A percentile compares a stretch with the other conserved stretches of the same genome.
phyloP scores from a whole-genome alignment of 2,888 invertebrate species.

The Xanthorhoe spadicearia region DNA sequence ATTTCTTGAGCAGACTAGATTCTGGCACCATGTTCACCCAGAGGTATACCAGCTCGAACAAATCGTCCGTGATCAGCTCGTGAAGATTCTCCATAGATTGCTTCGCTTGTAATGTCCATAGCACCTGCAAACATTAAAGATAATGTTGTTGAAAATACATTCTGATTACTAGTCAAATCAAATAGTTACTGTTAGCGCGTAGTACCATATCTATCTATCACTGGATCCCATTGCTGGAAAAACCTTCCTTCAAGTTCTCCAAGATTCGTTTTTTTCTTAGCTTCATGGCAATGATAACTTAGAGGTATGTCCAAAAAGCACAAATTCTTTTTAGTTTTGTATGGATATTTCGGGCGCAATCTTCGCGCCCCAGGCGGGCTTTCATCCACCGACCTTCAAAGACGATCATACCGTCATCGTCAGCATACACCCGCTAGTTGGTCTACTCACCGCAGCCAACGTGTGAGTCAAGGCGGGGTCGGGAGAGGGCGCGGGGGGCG shows the following conservation, averaged over 20 bases:
- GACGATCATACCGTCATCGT: too few species aligned
- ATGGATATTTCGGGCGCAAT: too few species aligned
- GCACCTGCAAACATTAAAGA: constrained; percentile 54
- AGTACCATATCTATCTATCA: too few species aligned
- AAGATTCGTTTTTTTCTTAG: neutral
- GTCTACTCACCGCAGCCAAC: constrained; percentile 88
- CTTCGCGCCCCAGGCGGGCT: too few species aligned
- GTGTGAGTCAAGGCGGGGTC: constrained; percentile 87
- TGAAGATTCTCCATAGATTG: constrained; percentile 86
- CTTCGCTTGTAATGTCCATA: constrained; percentile 86
- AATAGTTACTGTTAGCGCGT: too few species aligned
- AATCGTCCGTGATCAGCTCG: constrained; percentile 88
- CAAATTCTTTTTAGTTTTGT: too few species aligned
- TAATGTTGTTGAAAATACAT: neutral
- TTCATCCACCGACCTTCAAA: too few species aligned
- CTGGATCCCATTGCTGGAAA: too few species aligned
- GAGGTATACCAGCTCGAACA: constrained; percentile 91
- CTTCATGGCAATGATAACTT: neutral
- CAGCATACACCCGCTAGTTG: too few species aligned
- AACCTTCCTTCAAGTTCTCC: too few species aligned
- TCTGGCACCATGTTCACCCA: constrained; percentile 90
- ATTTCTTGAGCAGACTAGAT: constrained; percentile 90
- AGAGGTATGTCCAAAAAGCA: too few species aligned
- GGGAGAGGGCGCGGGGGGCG: constrained; percentile 72
- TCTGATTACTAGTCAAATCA: too few species aligned